Evolutionary conservation across 2,797 vertebrate genomes (phyloP), one percentile per base, ranked within the genome.

Genomic region (Rhinatrema bivittatum): DNA sequence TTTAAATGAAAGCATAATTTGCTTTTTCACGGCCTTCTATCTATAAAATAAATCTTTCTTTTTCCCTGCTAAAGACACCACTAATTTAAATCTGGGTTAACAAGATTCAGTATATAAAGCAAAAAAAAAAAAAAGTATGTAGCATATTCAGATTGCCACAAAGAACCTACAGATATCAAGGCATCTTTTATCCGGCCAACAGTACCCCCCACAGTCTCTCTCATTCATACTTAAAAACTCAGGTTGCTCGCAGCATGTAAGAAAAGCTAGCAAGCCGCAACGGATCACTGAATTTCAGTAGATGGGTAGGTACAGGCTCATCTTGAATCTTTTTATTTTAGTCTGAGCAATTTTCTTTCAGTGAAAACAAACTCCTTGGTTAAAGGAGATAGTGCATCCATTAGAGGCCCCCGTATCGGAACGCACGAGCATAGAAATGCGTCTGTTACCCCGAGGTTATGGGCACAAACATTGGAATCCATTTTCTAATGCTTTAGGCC

Each of bases 171-270:
- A 73, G 72, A 82, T 85, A 85, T 82, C 75, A 84, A 83, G 77
- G 70, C 75, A 81, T 74, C 82, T 84, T 83, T 86, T 85, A 82
- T 83, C 74, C 76, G 70, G 72, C 73, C 82, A 79, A 81, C 77
- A 68, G 76, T 82, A 84, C 79, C 78, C 81, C 84, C 81, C 68
- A 84, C 76, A 70, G 76, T 70, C 73, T 16, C 43, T 72, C 72
- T 71, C 73, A 74, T 72, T 79, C 76, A 74, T 60, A 65, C 78
- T 85, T 85, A 85, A 86, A 82, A 75, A 80, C 73, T 38, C 81
- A 76, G 74, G 80, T 62, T 77, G 76, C 75, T 84, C 66, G 56
- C 70, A 76, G 80, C 76, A 79, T 74, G 74, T 76, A 74, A 68
- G 68, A 79, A 78, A 70, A 60, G 66, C 56, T 73, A 56, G 56